These are phyloP conservation scores for Hetaerina titia DNA, from an alignment of 2,888 invertebrate species.

Conservation along the genomic window DNA sequence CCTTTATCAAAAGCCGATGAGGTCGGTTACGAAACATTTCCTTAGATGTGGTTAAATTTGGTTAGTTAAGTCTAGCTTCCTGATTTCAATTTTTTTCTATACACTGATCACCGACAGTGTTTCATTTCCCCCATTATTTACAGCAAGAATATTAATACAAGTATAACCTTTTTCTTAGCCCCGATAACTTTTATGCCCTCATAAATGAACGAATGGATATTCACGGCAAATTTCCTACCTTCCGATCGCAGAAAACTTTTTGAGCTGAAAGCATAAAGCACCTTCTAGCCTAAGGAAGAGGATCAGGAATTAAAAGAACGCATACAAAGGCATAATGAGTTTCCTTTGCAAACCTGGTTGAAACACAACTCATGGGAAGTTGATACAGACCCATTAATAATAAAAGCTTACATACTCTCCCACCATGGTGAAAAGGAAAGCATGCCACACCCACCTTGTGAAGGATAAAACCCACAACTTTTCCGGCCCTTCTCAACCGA, in stretches of 20 bases:
- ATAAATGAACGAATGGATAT: not conserved
- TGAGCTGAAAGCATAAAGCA: not conserved
- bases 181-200: not conserved
- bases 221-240: not conserved
- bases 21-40: too few relatives aligned
- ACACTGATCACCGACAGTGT: too few relatives aligned
- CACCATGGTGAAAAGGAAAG: not conserved
- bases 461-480: not conserved
- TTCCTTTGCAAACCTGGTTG: not conserved
- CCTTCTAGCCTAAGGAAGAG: not conserved
- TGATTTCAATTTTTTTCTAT: too few relatives aligned
- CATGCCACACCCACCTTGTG: not conserved
- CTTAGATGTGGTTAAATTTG: too few relatives aligned
- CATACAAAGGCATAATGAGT: not conserved
- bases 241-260: not conserved
- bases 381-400: not conserved
- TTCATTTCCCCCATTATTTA: too few relatives aligned
- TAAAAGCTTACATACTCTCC: not conserved
- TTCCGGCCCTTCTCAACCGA: not conserved
- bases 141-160: too few relatives aligned
- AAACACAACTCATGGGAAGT: not conserved
- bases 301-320: not conserved
- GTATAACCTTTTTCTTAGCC: not conserved
- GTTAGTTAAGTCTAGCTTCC: too few relatives aligned
- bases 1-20: too few relatives aligned